Base-by-base conservation (phyloP, 64 coral and sea anemone genomes). In the Acropora tenuis region DNA sequence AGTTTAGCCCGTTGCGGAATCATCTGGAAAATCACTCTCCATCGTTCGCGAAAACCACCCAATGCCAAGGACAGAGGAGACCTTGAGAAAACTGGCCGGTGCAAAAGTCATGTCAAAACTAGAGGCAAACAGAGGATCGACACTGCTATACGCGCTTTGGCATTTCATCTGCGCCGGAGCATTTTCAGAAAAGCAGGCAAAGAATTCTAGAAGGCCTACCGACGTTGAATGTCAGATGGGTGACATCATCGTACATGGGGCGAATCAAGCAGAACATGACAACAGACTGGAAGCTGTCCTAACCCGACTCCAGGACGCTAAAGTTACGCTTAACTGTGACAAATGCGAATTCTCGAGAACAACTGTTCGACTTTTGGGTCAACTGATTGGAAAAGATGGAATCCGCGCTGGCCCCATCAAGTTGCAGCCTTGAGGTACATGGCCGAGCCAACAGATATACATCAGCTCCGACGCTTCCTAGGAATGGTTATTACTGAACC, bases 401-500 rank as follows among this genome's bases (percentile, higher is more conserved):
- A 63, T 63, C 16, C 59, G 59, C 59, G 59, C 59, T 0, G 59
- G 16, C 59, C 59, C 59, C 10, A 63, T 0, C 59, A 63, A 63
- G 16, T 63, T 13, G 59, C 59, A 13, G 59, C 59, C 10, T 8
- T 63, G 59, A 63, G 16, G 59, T 13, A 15, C 12, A 1, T 18
- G 16, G 59, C 59, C 16, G 59, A 63, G 16, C 3, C 12, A 13
- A 13, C 59, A 8, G 59, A 63, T 63, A 63, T 18, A 63, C 15
- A 63, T 13, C 0, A 63, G 59, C 59, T 63, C 59, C 11, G 59
- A 63, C 11, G 59, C 11, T 63, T 63, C 1, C 59, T 63, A 13
- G 15, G 59, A 63, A 93, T 93, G 75, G 47, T 93, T 2, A 93
- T 93, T 2, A 93, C 30, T 30, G 30, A 30, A 93, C 55, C 84